phyloP scores from a whole-genome alignment of 2,797 vertebrate genomes.

The Intellagama lesueurii region DNA sequence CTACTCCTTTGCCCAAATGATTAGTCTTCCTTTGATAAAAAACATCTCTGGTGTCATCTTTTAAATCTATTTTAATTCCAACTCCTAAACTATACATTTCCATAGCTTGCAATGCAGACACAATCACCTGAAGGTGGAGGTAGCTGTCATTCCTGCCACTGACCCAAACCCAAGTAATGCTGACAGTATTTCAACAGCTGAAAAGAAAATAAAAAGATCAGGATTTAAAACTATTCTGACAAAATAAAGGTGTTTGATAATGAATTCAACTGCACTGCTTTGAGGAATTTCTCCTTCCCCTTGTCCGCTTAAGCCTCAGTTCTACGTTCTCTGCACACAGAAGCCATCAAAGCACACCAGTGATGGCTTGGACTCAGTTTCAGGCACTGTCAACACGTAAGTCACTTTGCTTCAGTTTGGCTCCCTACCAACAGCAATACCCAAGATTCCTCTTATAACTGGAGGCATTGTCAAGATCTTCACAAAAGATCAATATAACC shows the following conservation, averaged over 20 bases:
- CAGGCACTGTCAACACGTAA: constrained; percentile 59
- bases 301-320: constrained; percentile 6
- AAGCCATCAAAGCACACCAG: constrained; percentile 20
- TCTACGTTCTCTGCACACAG: not conserved
- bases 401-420: constrained; percentile 38
- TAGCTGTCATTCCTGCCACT: not conserved
- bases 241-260: constrained; percentile 40
- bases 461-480: constrained; percentile 74
- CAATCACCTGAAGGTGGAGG: not conserved
- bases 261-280: constrained; percentile 4
- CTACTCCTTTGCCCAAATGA: not conserved
- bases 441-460: constrained; percentile 73
- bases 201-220: not conserved
- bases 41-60: not conserved
- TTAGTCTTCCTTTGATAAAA: not conserved
- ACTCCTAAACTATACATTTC: not conserved
- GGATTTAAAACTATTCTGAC: constrained; percentile 11
- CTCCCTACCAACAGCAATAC: constrained; percentile 65
- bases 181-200: constrained; percentile 5
- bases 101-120: not conserved
- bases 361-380: constrained; percentile 52
- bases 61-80: constrained; percentile 7
- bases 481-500: constrained; percentile 74
- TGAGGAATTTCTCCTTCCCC: constrained; percentile 34
- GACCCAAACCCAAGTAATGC: not conserved